These are phyloP conservation scores for Cephalopterus ornatus DNA, from an alignment of 2,113 vertebrate genomes.

Conservation along the genomic window DNA sequence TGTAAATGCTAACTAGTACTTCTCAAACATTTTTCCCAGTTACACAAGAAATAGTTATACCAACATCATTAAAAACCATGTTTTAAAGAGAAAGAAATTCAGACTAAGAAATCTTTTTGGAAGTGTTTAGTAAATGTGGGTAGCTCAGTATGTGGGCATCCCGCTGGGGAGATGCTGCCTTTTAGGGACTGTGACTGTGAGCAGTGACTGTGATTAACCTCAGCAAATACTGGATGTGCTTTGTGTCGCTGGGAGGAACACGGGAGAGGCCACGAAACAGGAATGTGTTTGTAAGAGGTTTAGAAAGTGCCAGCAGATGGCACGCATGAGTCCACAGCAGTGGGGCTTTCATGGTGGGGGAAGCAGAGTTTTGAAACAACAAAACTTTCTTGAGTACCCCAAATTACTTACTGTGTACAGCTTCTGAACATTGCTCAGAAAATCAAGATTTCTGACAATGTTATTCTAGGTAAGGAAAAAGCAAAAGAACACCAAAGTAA, in stretches of 20 bases:
- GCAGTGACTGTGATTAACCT: neutral
- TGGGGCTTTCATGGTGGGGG: accelerated
- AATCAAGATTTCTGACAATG: neutral
- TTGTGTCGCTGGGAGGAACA: neutral
- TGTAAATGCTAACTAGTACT: neutral
- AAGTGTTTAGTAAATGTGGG: neutral
- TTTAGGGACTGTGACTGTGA: neutral
- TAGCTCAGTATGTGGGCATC: neutral
- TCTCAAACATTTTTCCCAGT: neutral
- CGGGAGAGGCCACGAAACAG: accelerated
- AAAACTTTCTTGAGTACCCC: neutral
- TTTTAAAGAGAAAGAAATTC: neutral
- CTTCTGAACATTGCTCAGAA: neutral
- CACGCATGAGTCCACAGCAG: neutral
- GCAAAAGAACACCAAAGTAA: neutral
- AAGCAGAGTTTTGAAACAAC: neutral
- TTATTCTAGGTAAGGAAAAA: neutral
- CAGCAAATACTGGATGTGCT: neutral
- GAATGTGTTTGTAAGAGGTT: neutral
- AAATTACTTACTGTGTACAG: neutral
- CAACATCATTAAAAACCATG: neutral
- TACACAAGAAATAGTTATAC: neutral
- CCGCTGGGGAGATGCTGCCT: neutral
- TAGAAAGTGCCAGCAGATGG: neutral
- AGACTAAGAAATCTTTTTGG: neutral